These are phyloP conservation scores for Globodera ellingtonae DNA, from an alignment of 1,140 invertebrate genomes.

Conservation along the genomic window DNA sequence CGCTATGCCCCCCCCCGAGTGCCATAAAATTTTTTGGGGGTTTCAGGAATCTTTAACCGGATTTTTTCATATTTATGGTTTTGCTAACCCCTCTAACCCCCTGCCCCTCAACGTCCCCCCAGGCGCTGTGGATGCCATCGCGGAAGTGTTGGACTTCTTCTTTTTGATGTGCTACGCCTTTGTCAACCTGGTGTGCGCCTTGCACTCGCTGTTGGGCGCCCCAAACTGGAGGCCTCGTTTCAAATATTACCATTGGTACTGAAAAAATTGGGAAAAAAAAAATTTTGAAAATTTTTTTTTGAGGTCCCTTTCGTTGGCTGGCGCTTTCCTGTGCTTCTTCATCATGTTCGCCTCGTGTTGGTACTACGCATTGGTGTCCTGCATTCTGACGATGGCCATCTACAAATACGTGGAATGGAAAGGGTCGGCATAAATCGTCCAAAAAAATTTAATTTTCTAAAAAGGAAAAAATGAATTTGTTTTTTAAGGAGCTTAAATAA, in stretches of 20 bases:
- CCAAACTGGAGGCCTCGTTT: constrained; percentile 98
- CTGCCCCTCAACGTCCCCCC: not conserved
- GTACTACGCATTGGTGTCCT: constrained; percentile 93
- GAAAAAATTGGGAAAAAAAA: constrained; percentile 34
- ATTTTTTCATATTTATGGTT: not conserved
- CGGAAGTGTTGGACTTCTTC: constrained; percentile 71
- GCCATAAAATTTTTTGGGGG: too few relatives aligned
- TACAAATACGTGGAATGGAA: constrained; percentile 99
- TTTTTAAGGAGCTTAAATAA: not conserved
- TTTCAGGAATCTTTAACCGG: not conserved
- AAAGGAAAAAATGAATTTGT: not conserved
- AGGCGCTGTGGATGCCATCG: constrained; percentile 67
- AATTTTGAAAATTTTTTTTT: constrained; percentile 42
- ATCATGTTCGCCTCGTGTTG: constrained; percentile 99
- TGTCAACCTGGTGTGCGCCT: constrained; percentile 94
- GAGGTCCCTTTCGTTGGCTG: constrained; percentile 85
- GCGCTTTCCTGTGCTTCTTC: constrained; percentile 87
- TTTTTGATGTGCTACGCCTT: constrained; percentile 99
- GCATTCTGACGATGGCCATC: constrained; percentile 90
- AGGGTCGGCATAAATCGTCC: constrained; percentile 71
- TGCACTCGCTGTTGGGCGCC: constrained; percentile 87
- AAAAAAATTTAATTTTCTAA: too few relatives aligned
- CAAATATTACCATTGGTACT: constrained; percentile 95
- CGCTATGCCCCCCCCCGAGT: too few relatives aligned
- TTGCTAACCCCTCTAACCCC: not conserved